A percentile compares a stretch with the other conserved stretches of the same genome.
Evolutionary conservation across 2,113 vertebrate species (phyloP).

Genomic region (Gobio gobio): DNA sequence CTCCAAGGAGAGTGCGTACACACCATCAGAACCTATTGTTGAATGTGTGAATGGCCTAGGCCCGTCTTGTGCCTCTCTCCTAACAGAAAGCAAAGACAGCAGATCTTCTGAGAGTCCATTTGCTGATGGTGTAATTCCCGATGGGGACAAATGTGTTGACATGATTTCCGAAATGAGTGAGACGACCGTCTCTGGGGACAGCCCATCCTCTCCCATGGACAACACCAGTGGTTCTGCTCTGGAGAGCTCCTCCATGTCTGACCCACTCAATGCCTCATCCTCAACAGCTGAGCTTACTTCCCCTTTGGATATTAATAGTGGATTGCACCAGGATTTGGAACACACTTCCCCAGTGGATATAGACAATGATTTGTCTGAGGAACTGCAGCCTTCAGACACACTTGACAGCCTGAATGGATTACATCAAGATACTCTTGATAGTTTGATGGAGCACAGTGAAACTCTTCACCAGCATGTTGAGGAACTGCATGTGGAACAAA

Average conservation of each 20-base stretch:
- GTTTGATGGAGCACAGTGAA: conserved; percentile 6
- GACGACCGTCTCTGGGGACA: background rate
- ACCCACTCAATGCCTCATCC: background rate
- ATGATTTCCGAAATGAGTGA: background rate
- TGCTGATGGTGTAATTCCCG: background rate
- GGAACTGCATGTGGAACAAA: conserved; percentile 16
- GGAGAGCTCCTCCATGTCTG: conserved; percentile 34
- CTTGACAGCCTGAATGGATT: conserved; percentile 29
- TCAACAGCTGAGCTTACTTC: conserved; percentile 32
- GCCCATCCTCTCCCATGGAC: background rate
- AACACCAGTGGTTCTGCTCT: conserved; percentile 2
- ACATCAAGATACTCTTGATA: conserved; percentile 1
- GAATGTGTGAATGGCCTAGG: background rate
- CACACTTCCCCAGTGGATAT: conserved; percentile 29
- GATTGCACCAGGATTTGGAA: background rate
- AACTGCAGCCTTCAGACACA: background rate
- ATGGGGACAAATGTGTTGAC: background rate
- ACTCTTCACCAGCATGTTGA: background rate
- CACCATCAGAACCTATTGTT: background rate
- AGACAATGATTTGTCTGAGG: conserved; percentile 8
- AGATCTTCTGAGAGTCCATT: background rate
- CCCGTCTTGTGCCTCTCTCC: background rate
- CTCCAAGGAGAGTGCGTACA: background rate
- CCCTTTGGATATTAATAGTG: conserved; percentile 40
- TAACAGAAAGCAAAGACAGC: background rate